Evolutionary conservation across 2,888 invertebrate species (phyloP).

Genomic region (Lamellibrachia columna): DNA sequence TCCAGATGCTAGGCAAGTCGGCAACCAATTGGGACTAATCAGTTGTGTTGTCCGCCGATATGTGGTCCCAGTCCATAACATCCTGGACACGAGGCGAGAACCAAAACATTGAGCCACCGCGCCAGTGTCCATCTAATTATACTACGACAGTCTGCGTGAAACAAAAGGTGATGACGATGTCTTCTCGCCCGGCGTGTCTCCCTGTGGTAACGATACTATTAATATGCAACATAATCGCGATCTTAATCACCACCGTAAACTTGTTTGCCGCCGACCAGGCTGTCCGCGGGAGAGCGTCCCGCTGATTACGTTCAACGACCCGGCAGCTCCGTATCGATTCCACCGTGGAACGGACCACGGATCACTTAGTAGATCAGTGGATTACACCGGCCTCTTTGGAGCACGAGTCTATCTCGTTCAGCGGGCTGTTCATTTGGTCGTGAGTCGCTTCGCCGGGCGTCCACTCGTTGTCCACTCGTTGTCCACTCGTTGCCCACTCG

Average conservation of each 20-base stretch:
- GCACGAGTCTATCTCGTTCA: background rate
- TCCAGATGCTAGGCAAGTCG: background rate
- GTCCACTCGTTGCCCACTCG: background rate
- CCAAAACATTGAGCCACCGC: too few species aligned
- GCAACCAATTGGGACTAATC: background rate
- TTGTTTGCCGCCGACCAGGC: background rate
- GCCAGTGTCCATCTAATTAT: background rate
- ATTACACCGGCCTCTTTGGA: background rate
- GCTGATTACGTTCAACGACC: background rate
- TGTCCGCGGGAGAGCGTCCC: background rate
- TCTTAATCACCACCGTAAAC: background rate
- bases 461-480: background rate
- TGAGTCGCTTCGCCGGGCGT: background rate
- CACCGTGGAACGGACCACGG: background rate
- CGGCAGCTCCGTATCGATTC: background rate
- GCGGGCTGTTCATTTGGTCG: background rate
- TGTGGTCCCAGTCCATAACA: too few species aligned
- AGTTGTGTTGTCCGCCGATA: too few species aligned
- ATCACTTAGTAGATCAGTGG: background rate
- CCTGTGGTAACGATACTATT: background rate
- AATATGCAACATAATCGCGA: background rate
- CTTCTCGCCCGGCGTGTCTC: background rate
- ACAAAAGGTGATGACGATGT: background rate
- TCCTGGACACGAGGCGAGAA: too few species aligned
- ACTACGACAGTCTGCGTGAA: background rate